Conservation (phyloP, 2,888 invertebrate genomes). For the Gisinianus flammeolus region DNA sequence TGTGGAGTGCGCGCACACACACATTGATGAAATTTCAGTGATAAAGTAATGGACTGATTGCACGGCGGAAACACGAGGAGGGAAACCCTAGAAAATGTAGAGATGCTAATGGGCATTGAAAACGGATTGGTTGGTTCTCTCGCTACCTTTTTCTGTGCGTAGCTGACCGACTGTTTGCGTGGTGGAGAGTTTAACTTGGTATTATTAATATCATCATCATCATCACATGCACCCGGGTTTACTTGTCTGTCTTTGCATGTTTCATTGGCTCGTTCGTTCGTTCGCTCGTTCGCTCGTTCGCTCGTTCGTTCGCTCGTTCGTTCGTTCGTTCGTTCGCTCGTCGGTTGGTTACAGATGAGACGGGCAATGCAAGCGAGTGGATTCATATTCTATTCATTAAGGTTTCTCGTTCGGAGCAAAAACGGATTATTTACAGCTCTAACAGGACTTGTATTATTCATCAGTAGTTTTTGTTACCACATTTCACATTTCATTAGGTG, state of each 20-base stretch:
- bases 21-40: conserved; percentile 37
- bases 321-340: no score
- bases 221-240: no score
- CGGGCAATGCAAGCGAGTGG: no score
- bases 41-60: conserved; percentile 43
- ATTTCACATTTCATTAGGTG: conserved; percentile 21
- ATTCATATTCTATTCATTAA: conserved; percentile 41
- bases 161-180: neutral
- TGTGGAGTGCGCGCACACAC: conserved; percentile 14
- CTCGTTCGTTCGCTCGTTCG: no score
- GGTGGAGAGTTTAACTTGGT: neutral
- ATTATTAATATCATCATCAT: conserved; percentile 32
- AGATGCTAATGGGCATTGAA: conserved; percentile 15
- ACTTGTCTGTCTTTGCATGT: conserved; percentile 14
- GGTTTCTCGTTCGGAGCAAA: conserved; percentile 19
- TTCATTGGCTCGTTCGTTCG: neutral
- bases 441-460: conserved; percentile 40
- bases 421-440: conserved; percentile 41
- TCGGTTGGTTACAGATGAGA: no score
- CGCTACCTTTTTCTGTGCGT: neutral
- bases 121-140: neutral
- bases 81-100: conserved; percentile 33
- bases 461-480: conserved; percentile 36
- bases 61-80: conserved; percentile 30
- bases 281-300: no score